A percentile compares a stretch with the other conserved stretches of the same genome.
Conservation (phyloP, 2,888 invertebrate genomes). For the Lepidonotus clava region DNA sequence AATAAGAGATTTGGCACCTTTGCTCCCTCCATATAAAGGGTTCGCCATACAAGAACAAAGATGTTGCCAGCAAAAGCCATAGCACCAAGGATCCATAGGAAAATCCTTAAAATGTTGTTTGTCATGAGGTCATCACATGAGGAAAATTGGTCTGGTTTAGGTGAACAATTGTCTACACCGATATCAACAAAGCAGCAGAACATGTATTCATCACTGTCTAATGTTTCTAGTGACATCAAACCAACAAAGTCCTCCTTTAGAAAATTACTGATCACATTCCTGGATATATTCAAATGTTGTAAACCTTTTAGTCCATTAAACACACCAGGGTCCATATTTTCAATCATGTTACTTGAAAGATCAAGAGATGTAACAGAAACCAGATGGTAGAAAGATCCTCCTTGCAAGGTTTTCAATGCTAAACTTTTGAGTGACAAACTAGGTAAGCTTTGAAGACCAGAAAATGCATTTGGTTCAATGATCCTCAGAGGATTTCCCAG, state of each 20-base stretch:
- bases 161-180: constrained; percentile 66
- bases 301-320: background rate
- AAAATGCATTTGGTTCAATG: constrained; percentile 11
- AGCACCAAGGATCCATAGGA: constrained; percentile 66
- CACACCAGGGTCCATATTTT: background rate
- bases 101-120: constrained; percentile 61
- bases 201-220: constrained; percentile 54
- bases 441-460: too few species aligned
- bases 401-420: too few species aligned
- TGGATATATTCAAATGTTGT: background rate
- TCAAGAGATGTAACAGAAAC: background rate
- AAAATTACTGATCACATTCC: background rate
- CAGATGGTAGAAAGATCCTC: too few species aligned
- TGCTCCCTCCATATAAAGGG: constrained; percentile 68
- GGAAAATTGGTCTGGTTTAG: constrained; percentile 66
- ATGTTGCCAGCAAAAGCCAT: constrained; percentile 65
- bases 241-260: background rate
- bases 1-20: constrained; percentile 70
- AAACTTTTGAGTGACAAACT: too few species aligned
- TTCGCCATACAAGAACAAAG: constrained; percentile 61
- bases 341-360: background rate
- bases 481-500: background rate
- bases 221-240: constrained; percentile 31
- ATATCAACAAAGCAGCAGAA: constrained; percentile 56
- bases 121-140: constrained; percentile 69